phyloP scores from a whole-genome alignment of 2,113 vertebrate genomes.

The Rhabdornis inornatus region DNA sequence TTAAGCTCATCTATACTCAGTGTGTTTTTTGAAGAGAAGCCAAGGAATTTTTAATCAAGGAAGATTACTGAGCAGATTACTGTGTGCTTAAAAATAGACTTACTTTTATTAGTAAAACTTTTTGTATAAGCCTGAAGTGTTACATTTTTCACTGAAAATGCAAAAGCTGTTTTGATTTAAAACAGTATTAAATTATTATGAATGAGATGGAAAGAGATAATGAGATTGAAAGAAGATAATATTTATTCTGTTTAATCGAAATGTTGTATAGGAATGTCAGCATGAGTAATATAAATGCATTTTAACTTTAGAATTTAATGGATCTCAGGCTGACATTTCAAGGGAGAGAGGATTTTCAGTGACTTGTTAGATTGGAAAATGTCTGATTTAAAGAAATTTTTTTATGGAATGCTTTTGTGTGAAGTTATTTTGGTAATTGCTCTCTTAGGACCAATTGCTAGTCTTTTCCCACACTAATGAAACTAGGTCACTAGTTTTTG shows the following conservation, averaged over 20 bases:
- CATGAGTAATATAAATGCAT: neutral
- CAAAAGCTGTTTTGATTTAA: slow-evolving; percentile 31
- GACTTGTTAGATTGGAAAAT: neutral
- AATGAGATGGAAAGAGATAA: slow-evolving; percentile 38
- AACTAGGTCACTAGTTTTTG: slow-evolving; percentile 74
- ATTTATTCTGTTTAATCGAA: neutral
- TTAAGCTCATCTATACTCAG: slow-evolving; percentile 23
- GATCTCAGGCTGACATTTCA: neutral
- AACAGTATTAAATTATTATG: slow-evolving; percentile 34
- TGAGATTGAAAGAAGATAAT: slow-evolving; percentile 27
- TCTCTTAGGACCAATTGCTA: slow-evolving; percentile 51
- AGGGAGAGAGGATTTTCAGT: neutral
- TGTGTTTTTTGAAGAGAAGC: slow-evolving; percentile 56
- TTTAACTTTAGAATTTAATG: neutral
- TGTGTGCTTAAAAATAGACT: slow-evolving; percentile 44
- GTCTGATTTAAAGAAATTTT: neutral
- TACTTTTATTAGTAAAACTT: slow-evolving; percentile 36
- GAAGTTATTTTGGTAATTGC: slow-evolving; percentile 45
- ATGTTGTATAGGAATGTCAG: neutral
- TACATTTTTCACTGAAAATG: slow-evolving; percentile 40
- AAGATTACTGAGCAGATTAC: slow-evolving; percentile 63
- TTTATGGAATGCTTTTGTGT: neutral
- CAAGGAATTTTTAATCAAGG: slow-evolving; percentile 71
- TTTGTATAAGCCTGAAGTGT: slow-evolving; percentile 41
- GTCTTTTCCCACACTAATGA: slow-evolving; percentile 62